These are phyloP conservation scores for Urechis unicinctus DNA, from an alignment of 2,888 invertebrate genomes.

Conservation along the genomic window DNA sequence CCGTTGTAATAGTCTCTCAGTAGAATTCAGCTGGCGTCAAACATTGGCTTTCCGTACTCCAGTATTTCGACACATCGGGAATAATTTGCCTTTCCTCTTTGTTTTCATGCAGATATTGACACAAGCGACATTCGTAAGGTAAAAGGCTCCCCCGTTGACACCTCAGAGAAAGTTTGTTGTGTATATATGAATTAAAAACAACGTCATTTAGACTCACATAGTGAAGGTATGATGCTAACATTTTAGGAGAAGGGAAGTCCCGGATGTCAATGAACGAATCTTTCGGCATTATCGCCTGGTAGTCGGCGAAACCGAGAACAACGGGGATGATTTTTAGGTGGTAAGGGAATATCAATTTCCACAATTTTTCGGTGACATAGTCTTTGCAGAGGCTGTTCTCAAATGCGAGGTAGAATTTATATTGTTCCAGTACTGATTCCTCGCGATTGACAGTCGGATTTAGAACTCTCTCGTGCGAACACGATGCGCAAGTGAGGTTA, in stretches of 20 bases:
- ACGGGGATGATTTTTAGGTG: neutral
- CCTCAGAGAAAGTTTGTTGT: too few relatives aligned
- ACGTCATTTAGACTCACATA: neutral
- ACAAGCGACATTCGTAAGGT: too few relatives aligned
- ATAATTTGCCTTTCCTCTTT: too few relatives aligned
- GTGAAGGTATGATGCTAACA: neutral
- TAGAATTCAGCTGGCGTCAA: too few relatives aligned
- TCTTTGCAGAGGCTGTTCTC: neutral
- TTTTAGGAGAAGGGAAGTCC: neutral
- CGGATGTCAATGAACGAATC: conserved; percentile 1
- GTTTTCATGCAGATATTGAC: too few relatives aligned
- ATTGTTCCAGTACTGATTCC: neutral
- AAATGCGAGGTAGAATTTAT: conserved; percentile 2
- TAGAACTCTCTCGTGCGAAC: neutral
- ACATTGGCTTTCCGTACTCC: too few relatives aligned
- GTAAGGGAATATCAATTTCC: neutral
- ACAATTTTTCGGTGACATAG: conserved; percentile 1
- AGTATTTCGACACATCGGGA: too few relatives aligned
- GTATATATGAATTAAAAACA: too few relatives aligned
- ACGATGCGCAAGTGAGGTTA: neutral
- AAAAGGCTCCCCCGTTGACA: too few relatives aligned
- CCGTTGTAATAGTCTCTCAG: too few relatives aligned
- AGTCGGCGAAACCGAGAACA: neutral
- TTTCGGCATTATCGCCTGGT: neutral
- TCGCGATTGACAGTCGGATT: neutral